Conservation (phyloP, 2,113 vertebrate species). For the Bostrychus sinensis region DNA sequence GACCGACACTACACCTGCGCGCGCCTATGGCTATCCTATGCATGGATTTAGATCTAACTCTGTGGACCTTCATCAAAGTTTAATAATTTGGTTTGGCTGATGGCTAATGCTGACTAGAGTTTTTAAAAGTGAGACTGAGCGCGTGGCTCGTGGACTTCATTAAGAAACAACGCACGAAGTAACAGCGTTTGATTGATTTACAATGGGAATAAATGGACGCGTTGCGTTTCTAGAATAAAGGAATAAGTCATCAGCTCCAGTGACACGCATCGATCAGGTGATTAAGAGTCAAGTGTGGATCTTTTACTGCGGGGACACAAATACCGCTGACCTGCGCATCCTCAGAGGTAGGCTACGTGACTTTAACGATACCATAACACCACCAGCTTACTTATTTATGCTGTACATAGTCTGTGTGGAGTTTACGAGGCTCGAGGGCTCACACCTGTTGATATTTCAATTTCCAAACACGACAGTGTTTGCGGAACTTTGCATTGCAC, state of each 20-base stretch:
- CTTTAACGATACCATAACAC: not conserved
- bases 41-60: slow-evolving; percentile 6
- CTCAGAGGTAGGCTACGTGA: slow-evolving; percentile 63
- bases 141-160: slow-evolving; percentile 39
- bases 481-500: not conserved
- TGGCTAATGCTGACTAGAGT: slow-evolving; percentile 42
- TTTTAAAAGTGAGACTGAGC: slow-evolving; percentile 60
- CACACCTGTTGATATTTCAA: slow-evolving; percentile 43
- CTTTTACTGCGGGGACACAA: slow-evolving; percentile 33
- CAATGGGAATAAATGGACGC: slow-evolving; percentile 29
- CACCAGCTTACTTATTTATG: no score
- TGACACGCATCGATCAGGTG: slow-evolving; percentile 35
- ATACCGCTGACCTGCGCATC: slow-evolving; percentile 47
- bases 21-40: slow-evolving; percentile 4
- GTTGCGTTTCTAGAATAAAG: slow-evolving; percentile 22
- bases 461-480: not conserved
- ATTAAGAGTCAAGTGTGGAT: slow-evolving; percentile 58
- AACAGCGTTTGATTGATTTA: slow-evolving; percentile 1
- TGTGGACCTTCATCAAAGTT: slow-evolving; percentile 1
- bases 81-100: not conserved
- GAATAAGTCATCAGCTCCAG: not conserved
- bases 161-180: not conserved
- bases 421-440: not conserved
- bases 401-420: not conserved
- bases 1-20: slow-evolving; percentile 22